These are phyloP conservation scores for Capromys pilorides DNA, from an alignment of 2,797 vertebrate genomes.

Conservation along the genomic window DNA sequence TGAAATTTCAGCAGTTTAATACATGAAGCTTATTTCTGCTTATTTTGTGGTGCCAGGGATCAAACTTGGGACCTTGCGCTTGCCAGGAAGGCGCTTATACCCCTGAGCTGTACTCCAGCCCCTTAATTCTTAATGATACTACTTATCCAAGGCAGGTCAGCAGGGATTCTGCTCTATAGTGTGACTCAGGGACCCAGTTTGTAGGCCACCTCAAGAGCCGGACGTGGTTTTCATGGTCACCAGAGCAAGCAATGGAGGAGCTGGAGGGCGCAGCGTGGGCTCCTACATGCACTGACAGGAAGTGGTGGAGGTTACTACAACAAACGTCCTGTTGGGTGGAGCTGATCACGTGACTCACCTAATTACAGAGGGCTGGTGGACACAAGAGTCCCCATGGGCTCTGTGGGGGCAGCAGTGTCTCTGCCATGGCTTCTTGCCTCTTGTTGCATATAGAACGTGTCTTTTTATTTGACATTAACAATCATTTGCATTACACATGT, in stretches of 20 bases:
- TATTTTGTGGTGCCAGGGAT: no score
- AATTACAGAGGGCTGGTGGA: not conserved
- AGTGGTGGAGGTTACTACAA: accelerated
- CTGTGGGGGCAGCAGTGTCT: not conserved
- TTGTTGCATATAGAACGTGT: not conserved
- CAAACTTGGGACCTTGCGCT: no score
- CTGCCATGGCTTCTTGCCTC: not conserved
- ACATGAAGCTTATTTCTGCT: no score
- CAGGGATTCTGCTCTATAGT: not conserved
- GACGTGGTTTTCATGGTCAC: not conserved
- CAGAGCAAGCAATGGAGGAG: not conserved
- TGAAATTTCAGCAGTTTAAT: not conserved
- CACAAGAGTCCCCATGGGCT: accelerated
- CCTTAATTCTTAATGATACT: not conserved
- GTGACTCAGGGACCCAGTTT: not conserved
- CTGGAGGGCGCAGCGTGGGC: not conserved
- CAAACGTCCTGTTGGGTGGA: not conserved
- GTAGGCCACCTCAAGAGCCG: not conserved
- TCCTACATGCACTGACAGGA: not conserved
- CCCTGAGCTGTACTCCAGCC: no score
- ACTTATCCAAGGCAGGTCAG: not conserved
- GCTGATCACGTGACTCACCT: not conserved
- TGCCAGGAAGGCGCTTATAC: no score
- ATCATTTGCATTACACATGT: not conserved
- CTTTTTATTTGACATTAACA: not conserved